Evolutionary conservation across 2,113 vertebrate species (phyloP), one percentile per base, ranked within the genome.

Genomic region (Tenrec ecaudatus): DNA sequence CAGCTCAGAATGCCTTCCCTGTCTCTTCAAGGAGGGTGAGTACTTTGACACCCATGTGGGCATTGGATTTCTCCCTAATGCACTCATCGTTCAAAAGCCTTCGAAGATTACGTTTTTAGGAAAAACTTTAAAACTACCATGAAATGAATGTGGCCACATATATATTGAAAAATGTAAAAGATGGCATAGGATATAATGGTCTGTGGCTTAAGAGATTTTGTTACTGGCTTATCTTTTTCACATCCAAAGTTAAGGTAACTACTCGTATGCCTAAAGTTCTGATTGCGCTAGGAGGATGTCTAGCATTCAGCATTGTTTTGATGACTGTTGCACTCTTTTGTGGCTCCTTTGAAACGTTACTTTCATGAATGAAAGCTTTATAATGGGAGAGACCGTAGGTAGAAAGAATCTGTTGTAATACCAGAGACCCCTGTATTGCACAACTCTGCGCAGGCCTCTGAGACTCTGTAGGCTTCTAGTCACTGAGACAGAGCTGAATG

Each of bases 11-110:
- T 88, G 95, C 96, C 91, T 96, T 97, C 97, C 96, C 97, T 91
- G 95, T 97, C 83, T 95, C 97, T 92, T 93, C 97, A 94, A 96
- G 97, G 97, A 98, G 97, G 95, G 98, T 98, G 96, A 98, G 98
- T 98, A 94, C 77, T 92, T 93, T 83, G 86, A 81, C 38, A 93
- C 86, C 71, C 6, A 0, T 62, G 84, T 87, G 88, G 82, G 53
- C n/a, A 25, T 64, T 80, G 1, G n/a, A 23, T 89, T 79, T 82
- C 22, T 33, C 8, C 47, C 3, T 68, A 1, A 11, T 47, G 9
- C 2, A n/a, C n/a, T n/a, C n/a, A n/a, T 27, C 6, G 4, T 29
- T 71, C 33, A 33, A 66, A 85, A 91, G n/a, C 0, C 68, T 69
- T 64, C 12, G 36, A n/a, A 68, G 66, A 22, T 31, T 20, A 38